phyloP scores from a whole-genome alignment of 2,888 invertebrate genomes.

The Drosophila mulleri region DNA sequence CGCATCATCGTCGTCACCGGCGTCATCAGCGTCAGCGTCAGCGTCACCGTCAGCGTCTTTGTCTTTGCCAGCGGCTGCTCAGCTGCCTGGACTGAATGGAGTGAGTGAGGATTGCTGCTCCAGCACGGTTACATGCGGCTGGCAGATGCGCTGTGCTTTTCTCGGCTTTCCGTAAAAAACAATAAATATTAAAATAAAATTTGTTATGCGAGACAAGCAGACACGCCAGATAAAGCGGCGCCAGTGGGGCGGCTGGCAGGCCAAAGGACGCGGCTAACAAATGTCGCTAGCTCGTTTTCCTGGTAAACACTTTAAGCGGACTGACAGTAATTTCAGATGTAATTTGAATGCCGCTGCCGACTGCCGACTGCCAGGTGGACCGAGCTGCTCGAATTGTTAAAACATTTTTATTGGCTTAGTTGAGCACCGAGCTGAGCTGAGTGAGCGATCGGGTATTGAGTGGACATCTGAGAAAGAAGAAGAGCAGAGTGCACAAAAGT shows the following conservation, averaged over 20 bases:
- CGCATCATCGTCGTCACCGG: constrained; percentile 22
- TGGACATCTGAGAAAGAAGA: neutral
- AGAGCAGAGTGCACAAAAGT: neutral
- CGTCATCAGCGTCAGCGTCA: constrained; percentile 25
- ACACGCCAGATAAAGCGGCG: constrained; percentile 43
- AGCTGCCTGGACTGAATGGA: constrained; percentile 10
- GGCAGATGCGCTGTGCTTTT: constrained; percentile 60
- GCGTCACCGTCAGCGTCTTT: constrained; percentile 24
- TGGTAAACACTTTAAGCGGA: constrained; percentile 66
- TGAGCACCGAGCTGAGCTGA: constrained; percentile 18
- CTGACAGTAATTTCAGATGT: constrained; percentile 74
- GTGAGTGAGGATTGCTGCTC: too few species aligned
- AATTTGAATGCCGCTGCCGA: constrained; percentile 62
- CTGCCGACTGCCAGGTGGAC: constrained; percentile 16
- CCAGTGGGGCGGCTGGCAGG: neutral
- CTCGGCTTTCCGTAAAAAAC: constrained; percentile 71
- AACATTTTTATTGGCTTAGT: constrained; percentile 38
- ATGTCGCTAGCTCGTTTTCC: constrained; percentile 47
- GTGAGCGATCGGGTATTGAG: constrained; percentile 7
- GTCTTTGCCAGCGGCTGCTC: constrained; percentile 38
- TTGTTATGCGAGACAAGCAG: constrained; percentile 68
- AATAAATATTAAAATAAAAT: constrained; percentile 79
- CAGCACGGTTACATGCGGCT: constrained; percentile 8
- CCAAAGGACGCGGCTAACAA: constrained; percentile 27
- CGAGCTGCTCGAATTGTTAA: constrained; percentile 29